Percentiles rank a stretch among this genome's conserved stretches.
These are phyloP conservation scores for Drosophila melanocephala DNA, from an alignment of 2,888 invertebrate genomes.

Conservation along the genomic window DNA sequence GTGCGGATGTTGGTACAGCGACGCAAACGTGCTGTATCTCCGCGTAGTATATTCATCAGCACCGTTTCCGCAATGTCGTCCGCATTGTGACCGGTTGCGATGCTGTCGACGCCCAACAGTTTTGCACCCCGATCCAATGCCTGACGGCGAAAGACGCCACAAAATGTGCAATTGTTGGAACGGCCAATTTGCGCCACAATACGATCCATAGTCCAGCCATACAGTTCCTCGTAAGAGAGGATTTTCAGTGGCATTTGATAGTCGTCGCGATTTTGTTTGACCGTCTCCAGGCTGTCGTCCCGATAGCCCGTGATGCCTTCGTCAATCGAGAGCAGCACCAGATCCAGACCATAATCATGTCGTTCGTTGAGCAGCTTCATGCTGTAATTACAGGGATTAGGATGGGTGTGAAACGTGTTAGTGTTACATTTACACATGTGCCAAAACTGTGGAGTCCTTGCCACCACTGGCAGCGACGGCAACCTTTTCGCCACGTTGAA, in stretches of 20 bases:
- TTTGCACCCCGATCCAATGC: conserved; percentile 98
- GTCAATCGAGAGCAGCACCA: conserved; percentile 97
- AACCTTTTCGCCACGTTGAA: conserved; percentile 93
- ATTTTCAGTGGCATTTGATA: conserved; percentile 97
- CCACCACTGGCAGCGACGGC: conserved; percentile 98
- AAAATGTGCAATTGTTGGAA: conserved; percentile 98
- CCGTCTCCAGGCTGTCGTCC: conserved; percentile 98
- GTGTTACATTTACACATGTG: conserved; percentile 88
- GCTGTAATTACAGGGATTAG: conserved; percentile 40
- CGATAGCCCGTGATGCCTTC: conserved; percentile 98
- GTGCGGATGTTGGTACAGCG: conserved; percentile 96
- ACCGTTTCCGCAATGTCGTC: conserved; percentile 99
- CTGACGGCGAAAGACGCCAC: conserved; percentile 97
- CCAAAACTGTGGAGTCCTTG: conserved; percentile 99
- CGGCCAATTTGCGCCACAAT: conserved; percentile 94
- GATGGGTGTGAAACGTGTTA: neutral
- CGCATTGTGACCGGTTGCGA: conserved; percentile 98
- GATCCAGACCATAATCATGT: conserved; percentile 94
- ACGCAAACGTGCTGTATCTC: conserved; percentile 96
- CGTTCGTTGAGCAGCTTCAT: conserved; percentile 95
- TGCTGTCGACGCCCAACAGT: conserved; percentile 94
- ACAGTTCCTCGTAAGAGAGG: conserved; percentile 97
- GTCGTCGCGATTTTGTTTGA: conserved; percentile 96
- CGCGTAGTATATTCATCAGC: conserved; percentile 98
- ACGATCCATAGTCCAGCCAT: conserved; percentile 99